Conservation (phyloP, 2,113 vertebrate genomes). For the Butorides virescens region DNA sequence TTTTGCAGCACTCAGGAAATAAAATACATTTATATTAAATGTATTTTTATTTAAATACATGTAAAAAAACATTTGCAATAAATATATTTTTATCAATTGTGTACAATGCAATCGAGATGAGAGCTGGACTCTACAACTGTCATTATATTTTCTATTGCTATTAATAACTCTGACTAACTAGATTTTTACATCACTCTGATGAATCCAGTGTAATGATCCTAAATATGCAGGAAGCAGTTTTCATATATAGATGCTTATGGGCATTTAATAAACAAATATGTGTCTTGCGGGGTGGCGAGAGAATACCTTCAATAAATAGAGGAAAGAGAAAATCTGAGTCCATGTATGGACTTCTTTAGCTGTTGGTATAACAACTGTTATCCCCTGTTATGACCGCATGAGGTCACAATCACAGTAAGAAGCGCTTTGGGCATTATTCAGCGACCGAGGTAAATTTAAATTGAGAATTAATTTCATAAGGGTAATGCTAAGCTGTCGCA, state of each 20-base stretch:
- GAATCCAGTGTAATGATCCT: background rate
- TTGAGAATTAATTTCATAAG: background rate
- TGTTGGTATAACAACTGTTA: background rate
- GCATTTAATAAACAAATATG: background rate
- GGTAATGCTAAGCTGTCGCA: background rate
- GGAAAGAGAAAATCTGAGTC: background rate
- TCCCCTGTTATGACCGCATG: slow-evolving; percentile 36
- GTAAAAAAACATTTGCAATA: background rate
- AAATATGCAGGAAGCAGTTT: background rate
- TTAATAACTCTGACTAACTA: background rate
- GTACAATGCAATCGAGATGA: background rate
- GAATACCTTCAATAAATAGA: background rate
- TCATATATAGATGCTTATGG: background rate
- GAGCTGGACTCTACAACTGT: background rate
- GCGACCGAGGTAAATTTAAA: background rate
- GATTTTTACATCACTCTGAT: background rate
- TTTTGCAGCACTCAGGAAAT: background rate
- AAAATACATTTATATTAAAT: background rate
- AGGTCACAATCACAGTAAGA: slow-evolving; percentile 53
- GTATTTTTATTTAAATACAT: background rate
- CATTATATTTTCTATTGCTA: background rate
- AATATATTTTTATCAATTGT: background rate
- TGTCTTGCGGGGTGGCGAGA: background rate
- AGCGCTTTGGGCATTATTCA: background rate
- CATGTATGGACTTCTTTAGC: background rate